These are phyloP conservation scores for Girardia tigrina DNA, from an alignment of 2,888 invertebrate genomes.

Conservation along the genomic window DNA sequence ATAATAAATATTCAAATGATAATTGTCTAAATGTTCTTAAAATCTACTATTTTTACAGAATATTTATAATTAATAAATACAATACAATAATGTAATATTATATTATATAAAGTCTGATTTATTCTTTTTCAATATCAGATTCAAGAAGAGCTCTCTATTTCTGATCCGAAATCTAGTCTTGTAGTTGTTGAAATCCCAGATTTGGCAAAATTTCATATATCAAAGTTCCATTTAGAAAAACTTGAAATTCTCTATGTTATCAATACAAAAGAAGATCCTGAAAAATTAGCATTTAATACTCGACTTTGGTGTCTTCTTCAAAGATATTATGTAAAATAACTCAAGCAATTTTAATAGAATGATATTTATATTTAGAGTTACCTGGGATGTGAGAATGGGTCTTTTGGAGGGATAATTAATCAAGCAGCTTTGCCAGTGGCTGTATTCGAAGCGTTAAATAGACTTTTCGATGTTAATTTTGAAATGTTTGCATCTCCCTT, in stretches of 20 bases:
- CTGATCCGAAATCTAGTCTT: background rate
- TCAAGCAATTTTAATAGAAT: background rate
- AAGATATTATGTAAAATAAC: slow-evolving; percentile 59
- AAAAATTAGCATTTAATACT: slow-evolving; percentile 79
- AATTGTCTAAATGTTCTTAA: too few relatives aligned
- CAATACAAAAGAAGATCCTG: slow-evolving; percentile 84
- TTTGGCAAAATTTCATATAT: slow-evolving; percentile 1
- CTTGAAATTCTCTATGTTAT: slow-evolving; percentile 67
- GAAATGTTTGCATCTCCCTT: slow-evolving; percentile 92
- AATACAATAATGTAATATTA: too few relatives aligned
- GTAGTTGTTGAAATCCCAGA: slow-evolving; percentile 15
- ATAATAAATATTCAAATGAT: too few relatives aligned
- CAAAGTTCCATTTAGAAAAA: slow-evolving; percentile 24
- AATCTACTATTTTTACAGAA: too few relatives aligned
- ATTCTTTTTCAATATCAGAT: too few relatives aligned
- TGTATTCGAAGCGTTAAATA: slow-evolving; percentile 79
- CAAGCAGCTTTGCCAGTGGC: slow-evolving; percentile 67
- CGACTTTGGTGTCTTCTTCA: slow-evolving; percentile 84
- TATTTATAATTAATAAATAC: too few relatives aligned
- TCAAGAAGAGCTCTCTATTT: background rate
- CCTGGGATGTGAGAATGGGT: slow-evolving; percentile 7
- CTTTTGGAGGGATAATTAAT: slow-evolving; percentile 33
- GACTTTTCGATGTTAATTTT: slow-evolving; percentile 81
- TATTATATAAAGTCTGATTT: too few relatives aligned
- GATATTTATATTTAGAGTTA: background rate